Percentiles rank a stretch among this genome's conserved stretches.
Conservation (phyloP, 2,888 invertebrate genomes). For the Hedya salicella region DNA sequence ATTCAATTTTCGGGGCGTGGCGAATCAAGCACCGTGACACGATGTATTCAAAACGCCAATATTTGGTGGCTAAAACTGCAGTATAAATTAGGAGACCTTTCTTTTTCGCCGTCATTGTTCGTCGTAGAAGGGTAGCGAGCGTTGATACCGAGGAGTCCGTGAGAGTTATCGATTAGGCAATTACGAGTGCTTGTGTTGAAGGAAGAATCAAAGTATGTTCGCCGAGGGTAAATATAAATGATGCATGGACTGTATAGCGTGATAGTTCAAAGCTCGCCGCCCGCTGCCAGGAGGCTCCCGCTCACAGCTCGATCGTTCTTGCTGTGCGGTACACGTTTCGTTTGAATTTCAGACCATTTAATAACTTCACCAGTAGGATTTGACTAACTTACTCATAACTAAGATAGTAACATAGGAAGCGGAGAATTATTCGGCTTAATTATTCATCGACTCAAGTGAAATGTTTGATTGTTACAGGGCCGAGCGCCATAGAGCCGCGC, state of each 20-base stretch:
- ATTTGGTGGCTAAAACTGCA: conserved; percentile 76
- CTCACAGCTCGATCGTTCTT: conserved; percentile 58
- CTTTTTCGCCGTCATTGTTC: conserved; percentile 68
- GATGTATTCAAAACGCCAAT: conserved; percentile 83
- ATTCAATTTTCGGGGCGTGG: conserved; percentile 85
- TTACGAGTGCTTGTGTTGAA: conserved; percentile 74
- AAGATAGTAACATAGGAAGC: not conserved
- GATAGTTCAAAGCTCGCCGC: conserved; percentile 83
- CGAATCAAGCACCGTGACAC: conserved; percentile 83
- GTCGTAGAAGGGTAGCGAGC: conserved; percentile 64
- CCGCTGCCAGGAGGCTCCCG: conserved; percentile 60
- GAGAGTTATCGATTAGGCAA: conserved; percentile 73
- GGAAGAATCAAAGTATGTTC: conserved; percentile 84
- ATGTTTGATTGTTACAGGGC: conserved; percentile 78
- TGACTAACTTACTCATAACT: not conserved
- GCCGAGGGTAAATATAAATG: conserved; percentile 84
- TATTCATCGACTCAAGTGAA: conserved; percentile 43
- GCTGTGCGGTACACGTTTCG: conserved; percentile 45
- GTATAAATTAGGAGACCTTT: conserved; percentile 80
- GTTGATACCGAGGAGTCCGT: conserved; percentile 56
- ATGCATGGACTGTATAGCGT: conserved; percentile 86
- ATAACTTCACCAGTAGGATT: conserved; percentile 3
- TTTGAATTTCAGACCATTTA: not conserved
- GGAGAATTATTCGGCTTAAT: not conserved
- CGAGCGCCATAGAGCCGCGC: conserved; percentile 84